Base-by-base conservation (phyloP, 2,888 invertebrate genomes). In the Athetis lepigone region DNA sequence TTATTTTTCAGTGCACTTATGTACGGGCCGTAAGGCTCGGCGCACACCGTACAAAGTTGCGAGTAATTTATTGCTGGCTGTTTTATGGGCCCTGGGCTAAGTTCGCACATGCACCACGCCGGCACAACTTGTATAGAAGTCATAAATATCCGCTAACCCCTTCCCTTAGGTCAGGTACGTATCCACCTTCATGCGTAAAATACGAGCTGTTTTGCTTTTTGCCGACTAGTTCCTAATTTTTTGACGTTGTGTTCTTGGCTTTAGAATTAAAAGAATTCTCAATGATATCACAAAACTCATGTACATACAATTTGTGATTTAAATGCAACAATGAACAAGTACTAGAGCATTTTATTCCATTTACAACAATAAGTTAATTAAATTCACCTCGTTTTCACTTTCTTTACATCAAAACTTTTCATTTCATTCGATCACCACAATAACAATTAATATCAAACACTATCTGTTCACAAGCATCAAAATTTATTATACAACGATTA, bases 71-170 rank as follows among this genome's bases (percentile, higher is more conserved):
- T 88, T 88, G 72, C 83, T 75, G 79, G 74, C 73, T 78, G 78
- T 84, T 93, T 93, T 94, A 93, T 90, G 86, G 82, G 79, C 84
- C 81, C 85, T 79, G 90, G 88, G 81, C 87, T 85, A 87, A 90
- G 90, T 91, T 93, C 90, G 90, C 93, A 92, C 91, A 92, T 93
- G 90, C 87, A 76, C 78, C 79, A 77, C 83, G 81, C 79, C 83
- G 85, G 69, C 83, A 80, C 83, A 82, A 80, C 87, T 84, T 83
- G 83, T 84, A 83, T 85, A 83, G 83, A 69, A 69, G 85, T 84
- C 89, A 85, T 91, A 91, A 92, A 92, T 91, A 90, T 90, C 83
- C 81, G 81, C 87, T 90, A 90, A 90, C 88, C 91, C 88, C 85
- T 85, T 85, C 83, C 84, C 82, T 78, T 79, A 85, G 86, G 85